These are phyloP conservation scores for Tenodera sinensis DNA, from an alignment of 2,888 invertebrate species.

Conservation along the genomic window DNA sequence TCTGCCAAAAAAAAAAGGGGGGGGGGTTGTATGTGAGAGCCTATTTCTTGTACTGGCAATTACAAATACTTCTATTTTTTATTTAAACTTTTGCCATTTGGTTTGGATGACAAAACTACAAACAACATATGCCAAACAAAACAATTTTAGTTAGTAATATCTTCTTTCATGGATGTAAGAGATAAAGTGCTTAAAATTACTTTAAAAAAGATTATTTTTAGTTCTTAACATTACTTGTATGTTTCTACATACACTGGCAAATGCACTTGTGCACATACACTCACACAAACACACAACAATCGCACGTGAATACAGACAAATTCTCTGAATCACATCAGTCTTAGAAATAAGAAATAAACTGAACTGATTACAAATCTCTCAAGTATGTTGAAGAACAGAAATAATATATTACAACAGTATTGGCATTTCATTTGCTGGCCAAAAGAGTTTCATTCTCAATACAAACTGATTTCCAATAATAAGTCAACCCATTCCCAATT, in stretches of 20 bases:
- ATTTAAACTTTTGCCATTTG: too few relatives aligned
- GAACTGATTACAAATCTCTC: background rate
- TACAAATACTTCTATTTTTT: too few relatives aligned
- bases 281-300: background rate
- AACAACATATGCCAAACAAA: background rate
- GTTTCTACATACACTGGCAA: background rate
- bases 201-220: background rate
- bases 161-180: background rate
- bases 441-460: background rate
- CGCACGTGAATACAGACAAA: background rate
- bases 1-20: too few relatives aligned
- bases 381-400: background rate
- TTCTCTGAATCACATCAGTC: background rate
- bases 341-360: background rate
- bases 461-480: background rate
- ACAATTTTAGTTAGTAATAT: too few relatives aligned
- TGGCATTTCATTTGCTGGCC: background rate
- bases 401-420: background rate
- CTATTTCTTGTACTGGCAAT: too few relatives aligned
- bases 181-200: background rate
- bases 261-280: background rate
- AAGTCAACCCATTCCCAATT: background rate
- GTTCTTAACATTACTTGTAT: background rate
- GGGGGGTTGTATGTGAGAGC: too few relatives aligned
- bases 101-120: too few relatives aligned